Evolutionary conservation across 1,140 invertebrate species (phyloP).

Genomic region (Drosophila nigrodunni): DNA sequence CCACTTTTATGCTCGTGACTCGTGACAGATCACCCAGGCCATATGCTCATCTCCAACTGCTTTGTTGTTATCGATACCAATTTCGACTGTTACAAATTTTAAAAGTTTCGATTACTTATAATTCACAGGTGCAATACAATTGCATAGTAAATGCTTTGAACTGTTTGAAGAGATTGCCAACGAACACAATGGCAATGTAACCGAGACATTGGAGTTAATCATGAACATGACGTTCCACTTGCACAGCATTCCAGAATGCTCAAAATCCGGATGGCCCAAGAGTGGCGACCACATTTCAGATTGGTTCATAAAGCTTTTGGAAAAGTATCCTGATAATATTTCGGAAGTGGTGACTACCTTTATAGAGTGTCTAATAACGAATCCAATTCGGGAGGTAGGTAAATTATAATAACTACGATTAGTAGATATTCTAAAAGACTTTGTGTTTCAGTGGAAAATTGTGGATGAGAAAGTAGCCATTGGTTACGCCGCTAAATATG

Average conservation of each 20-base stretch:
- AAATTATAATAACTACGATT: not conserved
- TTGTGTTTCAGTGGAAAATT: conserved; percentile 56
- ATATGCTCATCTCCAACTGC: not conserved
- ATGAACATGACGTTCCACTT: conserved; percentile 71
- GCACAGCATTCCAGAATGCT: conserved; percentile 65
- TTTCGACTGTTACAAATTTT: not conserved
- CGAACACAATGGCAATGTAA: conserved; percentile 79
- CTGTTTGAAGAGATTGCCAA: conserved; percentile 73
- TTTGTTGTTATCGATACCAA: conserved; percentile 1
- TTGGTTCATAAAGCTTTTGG: conserved; percentile 73
- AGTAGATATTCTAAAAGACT: too few species aligned
- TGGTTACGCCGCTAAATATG: conserved; percentile 82
- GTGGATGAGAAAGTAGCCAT: conserved; percentile 71
- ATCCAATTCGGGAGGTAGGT: conserved; percentile 68
- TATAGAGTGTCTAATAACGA: conserved; percentile 74
- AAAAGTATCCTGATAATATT: conserved; percentile 70
- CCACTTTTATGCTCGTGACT: too few species aligned
- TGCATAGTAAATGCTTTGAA: conserved; percentile 76
- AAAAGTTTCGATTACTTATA: conserved; percentile 4
- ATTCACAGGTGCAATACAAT: conserved; percentile 58
- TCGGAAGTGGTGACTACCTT: conserved; percentile 61
- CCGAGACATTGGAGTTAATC: conserved; percentile 68
- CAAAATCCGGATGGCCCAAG: conserved; percentile 41
- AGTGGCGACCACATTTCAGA: conserved; percentile 76
- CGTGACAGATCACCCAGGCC: not conserved